These are phyloP conservation scores for Hyalella azteca DNA, from an alignment of 2,888 invertebrate species.

Conservation along the genomic window DNA sequence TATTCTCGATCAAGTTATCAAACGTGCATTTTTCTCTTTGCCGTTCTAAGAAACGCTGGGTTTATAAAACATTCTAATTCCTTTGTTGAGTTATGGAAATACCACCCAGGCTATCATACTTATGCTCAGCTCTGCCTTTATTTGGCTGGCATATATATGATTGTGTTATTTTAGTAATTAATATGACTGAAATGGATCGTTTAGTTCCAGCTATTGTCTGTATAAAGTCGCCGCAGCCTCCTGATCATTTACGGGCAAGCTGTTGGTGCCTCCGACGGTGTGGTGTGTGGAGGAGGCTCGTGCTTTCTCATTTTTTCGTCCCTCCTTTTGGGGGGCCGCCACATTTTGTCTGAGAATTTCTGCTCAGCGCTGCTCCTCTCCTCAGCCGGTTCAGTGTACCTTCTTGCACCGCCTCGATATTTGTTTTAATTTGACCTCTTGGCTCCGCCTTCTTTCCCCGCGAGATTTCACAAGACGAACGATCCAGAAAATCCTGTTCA, in stretches of 20 bases:
- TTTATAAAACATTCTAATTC: too few species aligned
- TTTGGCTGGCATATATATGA: too few species aligned
- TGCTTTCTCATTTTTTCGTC: slow-evolving; percentile 33
- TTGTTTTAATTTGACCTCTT: slow-evolving; percentile 37
- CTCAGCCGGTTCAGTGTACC: slow-evolving; percentile 36
- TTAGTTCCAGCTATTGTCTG: too few species aligned
- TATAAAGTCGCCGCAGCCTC: background rate
- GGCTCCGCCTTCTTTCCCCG: slow-evolving; percentile 32
- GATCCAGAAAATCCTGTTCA: too few species aligned
- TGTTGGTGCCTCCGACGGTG: background rate
- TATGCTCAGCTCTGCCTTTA: too few species aligned
- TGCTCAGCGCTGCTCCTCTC: slow-evolving; percentile 4
- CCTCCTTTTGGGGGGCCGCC: slow-evolving; percentile 21
- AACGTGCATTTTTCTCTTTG: too few species aligned
- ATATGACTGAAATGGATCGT: too few species aligned
- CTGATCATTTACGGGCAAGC: background rate
- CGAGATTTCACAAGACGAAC: slow-evolving; percentile 3
- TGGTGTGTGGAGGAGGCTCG: slow-evolving; percentile 27
- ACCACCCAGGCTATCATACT: too few species aligned
- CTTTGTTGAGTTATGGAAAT: too few species aligned
- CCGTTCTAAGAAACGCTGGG: too few species aligned
- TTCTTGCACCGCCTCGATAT: slow-evolving; percentile 36
- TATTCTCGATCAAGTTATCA: too few species aligned
- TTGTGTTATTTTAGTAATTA: too few species aligned
- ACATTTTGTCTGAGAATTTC: slow-evolving; percentile 32